Conservation (phyloP, 2,797 vertebrate species). For the Sorex maritimensis region DNA sequence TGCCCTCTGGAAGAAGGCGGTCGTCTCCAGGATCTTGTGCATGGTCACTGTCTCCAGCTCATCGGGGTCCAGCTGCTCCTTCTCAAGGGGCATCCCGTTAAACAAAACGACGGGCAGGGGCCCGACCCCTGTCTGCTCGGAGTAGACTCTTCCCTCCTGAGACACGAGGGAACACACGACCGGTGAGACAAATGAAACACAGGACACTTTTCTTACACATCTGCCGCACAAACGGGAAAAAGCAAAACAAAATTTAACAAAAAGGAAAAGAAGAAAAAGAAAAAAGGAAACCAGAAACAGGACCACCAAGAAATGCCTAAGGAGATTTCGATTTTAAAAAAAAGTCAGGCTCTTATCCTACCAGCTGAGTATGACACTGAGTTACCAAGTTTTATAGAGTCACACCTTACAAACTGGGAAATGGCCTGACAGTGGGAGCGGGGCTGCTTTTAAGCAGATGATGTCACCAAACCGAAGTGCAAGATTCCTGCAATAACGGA, state of each 20-base stretch:
- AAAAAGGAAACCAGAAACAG: conserved; percentile 20
- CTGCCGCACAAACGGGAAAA: background rate
- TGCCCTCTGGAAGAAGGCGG: conserved; percentile 96
- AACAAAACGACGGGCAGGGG: conserved; percentile 97
- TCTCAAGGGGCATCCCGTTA: conserved; percentile 97
- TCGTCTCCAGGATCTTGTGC: conserved; percentile 99
- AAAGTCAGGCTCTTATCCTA: background rate
- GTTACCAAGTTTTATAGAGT: conserved; percentile 48
- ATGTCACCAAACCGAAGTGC: background rate
- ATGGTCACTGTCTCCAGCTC: conserved; percentile 98
- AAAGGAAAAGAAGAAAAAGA: background rate
- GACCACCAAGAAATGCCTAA: conserved; percentile 41
- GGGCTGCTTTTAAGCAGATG: background rate
- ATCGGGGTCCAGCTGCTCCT: conserved; percentile 97
- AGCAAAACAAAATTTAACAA: too few relatives aligned
- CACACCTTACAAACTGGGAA: background rate
- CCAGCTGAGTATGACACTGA: conserved; percentile 36
- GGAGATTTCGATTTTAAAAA: background rate
- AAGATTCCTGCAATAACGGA: background rate
- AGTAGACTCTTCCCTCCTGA: conserved; percentile 95
- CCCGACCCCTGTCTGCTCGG: conserved; percentile 96
- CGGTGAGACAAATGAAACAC: conserved; percentile 28
- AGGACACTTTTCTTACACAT: conserved; percentile 24
- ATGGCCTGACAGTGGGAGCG: background rate
- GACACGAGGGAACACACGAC: conserved; percentile 74